Evolutionary conservation across 2,888 invertebrate species (phyloP), one percentile per base, ranked within the genome.

Genomic region (Eupithecia abbreviata): DNA sequence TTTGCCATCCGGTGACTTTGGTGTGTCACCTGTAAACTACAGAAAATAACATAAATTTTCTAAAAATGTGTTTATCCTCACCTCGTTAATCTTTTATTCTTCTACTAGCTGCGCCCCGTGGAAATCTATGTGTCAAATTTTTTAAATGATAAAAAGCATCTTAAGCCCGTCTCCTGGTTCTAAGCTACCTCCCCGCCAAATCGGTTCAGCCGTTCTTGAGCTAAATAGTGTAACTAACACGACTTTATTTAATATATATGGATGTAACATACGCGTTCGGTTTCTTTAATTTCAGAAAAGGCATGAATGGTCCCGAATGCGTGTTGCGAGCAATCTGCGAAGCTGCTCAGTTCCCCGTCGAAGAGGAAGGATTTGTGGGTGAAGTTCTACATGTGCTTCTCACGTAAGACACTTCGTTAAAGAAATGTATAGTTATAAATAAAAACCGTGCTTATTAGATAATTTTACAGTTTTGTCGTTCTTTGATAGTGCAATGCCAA

Each of bases 321-420:
- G 90, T 98, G 45, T 88, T 97, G 79, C 95, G 97, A 74, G 96
- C 97, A 5, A 97, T 98, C 81, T 98, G 98, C 85, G 97, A 98
- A 88, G 95, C 96, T 43, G 96, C 97, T 0, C 96, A 96, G 82
- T 93, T 95, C 77, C 96, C 97, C 0, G 95, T 97, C n/a, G 93
- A 92, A 79, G 96, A 96, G 74, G 96, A 97, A 84, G 97, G 97
- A 0, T 90, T 98, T 47, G 93, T 97, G 74, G 97, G 97, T 0
- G 96, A 97, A 88, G 89, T 98, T 66, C 84, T 97, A 69, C 97
- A 97, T 85, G 96, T 97, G 66, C 85, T 97, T 71, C 92, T 98
- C 68, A 97, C 97, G 96, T 97, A 92, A 96, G 96, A 92, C 43
- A 62, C 2, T 49, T 41, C n/a, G 45, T 67, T 0, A 3, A 18